phyloP scores from a whole-genome alignment of 1,140 invertebrate genomes.

The Dermatophagoides farinae region DNA sequence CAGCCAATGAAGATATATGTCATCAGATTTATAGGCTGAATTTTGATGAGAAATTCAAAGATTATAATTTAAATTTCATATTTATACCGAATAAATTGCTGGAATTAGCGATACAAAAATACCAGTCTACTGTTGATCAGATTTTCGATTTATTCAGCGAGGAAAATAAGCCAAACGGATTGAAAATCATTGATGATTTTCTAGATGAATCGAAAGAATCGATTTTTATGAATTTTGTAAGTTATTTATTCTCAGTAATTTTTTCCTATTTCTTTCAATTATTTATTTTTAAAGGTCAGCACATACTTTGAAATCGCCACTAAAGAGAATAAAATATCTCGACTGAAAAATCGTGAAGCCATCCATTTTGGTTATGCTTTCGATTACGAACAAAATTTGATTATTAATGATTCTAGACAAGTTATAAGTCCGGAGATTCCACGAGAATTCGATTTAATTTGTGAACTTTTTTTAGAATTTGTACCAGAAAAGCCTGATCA shows the following conservation, averaged over 20 bases:
- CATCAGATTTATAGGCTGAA: too few relatives aligned
- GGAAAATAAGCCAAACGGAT: conserved; percentile 34
- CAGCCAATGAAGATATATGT: too few relatives aligned
- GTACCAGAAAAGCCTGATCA: conserved; percentile 49
- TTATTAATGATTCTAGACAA: conserved; percentile 42
- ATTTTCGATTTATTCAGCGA: not conserved
- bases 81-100: not conserved
- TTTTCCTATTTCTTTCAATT: not conserved
- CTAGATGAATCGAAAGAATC: conserved; percentile 47
- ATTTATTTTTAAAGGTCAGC: not conserved
- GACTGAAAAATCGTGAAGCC: conserved; percentile 62
- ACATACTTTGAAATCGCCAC: not conserved
- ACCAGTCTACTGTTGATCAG: not conserved
- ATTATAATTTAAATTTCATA: not conserved
- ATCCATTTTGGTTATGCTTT: conserved; percentile 90
- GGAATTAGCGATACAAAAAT: not conserved
- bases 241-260: not conserved
- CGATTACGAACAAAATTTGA: conserved; percentile 65
- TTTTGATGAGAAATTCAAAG: too few relatives aligned
- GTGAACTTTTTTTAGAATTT: conserved; percentile 25
- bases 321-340: conserved; percentile 7
- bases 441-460: conserved; percentile 39
- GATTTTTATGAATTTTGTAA: conserved; percentile 37
- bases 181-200: conserved; percentile 50
- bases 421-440: conserved; percentile 49